A percentile compares a stretch with the other conserved stretches of the same genome.
These are phyloP conservation scores for Ephialtes manifestator DNA, from an alignment of 2,888 invertebrate genomes.

Conservation along the genomic window DNA sequence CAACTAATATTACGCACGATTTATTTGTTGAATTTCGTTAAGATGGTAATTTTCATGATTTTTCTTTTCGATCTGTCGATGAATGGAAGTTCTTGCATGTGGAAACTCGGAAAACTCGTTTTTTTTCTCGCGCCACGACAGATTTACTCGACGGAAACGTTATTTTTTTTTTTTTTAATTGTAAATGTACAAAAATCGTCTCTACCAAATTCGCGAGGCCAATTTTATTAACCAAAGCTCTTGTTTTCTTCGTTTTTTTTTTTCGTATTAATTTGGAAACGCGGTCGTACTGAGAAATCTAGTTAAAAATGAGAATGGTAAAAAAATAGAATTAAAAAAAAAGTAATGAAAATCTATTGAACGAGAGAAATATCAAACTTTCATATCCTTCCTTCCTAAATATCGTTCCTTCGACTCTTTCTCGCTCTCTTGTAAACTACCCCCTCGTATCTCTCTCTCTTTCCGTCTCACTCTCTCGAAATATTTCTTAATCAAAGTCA, in stretches of 20 bases:
- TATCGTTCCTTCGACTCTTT: slow-evolving; percentile 47
- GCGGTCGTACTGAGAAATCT: slow-evolving; percentile 51
- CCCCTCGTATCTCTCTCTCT: slow-evolving; percentile 27
- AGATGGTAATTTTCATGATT: slow-evolving; percentile 12
- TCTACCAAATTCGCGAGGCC: slow-evolving; percentile 64
- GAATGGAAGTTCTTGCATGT: neutral
- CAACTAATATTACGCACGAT: neutral
- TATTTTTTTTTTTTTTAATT: neutral
- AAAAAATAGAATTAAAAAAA: slow-evolving; percentile 16
- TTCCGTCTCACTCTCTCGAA: slow-evolving; percentile 30
- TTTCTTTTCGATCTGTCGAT: neutral
- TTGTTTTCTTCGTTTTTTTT: slow-evolving; percentile 22
- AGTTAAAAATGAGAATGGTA: slow-evolving; percentile 40
- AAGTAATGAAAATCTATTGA: slow-evolving; percentile 44
- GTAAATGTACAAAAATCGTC: slow-evolving; percentile 36
- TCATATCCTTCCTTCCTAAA: slow-evolving; percentile 60
- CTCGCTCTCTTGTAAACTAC: slow-evolving; percentile 40
- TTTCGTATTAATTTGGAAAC: slow-evolving; percentile 33
- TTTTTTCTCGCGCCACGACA: slow-evolving; percentile 39
- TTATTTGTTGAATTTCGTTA: neutral
- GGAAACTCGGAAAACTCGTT: slow-evolving; percentile 48
- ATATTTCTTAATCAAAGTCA: slow-evolving; percentile 67
- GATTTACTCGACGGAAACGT: slow-evolving; percentile 37
- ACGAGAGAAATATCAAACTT: slow-evolving; percentile 68
- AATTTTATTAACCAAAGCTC: slow-evolving; percentile 57